Conservation (phyloP, 1,140 invertebrate species). For the Hetaerina americana region DNA sequence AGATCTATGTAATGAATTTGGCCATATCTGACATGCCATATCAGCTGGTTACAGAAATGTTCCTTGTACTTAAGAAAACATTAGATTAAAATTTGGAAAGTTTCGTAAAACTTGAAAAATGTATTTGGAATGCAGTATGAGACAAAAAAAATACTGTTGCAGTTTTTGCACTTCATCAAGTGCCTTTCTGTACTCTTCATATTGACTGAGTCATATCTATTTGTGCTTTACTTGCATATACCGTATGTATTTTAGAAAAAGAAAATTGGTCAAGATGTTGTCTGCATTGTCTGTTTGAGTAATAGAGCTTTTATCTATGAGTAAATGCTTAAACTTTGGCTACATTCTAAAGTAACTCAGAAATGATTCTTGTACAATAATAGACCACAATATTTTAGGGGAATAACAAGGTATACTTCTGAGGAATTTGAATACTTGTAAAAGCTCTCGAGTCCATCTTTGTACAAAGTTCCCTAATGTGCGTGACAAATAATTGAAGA, state of each 20-base stretch:
- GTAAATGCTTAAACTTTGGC: slow-evolving; percentile 1
- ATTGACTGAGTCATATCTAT: slow-evolving; percentile 8
- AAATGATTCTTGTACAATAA: slow-evolving; percentile 7
- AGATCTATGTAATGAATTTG: slow-evolving; percentile 2
- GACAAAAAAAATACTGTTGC: background rate
- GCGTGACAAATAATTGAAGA: background rate
- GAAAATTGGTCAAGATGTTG: slow-evolving; percentile 4
- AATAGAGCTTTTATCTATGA: slow-evolving; percentile 2
- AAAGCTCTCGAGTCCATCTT: background rate
- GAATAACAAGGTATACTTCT: background rate
- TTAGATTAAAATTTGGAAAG: background rate
- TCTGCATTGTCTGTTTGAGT: background rate
- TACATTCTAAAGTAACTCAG: slow-evolving; percentile 8
- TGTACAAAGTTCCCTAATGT: background rate
- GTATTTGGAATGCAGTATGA: background rate
- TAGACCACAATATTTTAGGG: background rate
- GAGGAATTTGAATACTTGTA: background rate
- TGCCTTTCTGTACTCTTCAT: slow-evolving; percentile 8
- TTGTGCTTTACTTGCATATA: slow-evolving; percentile 7
- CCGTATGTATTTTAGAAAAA: slow-evolving; percentile 1
- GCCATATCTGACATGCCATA: slow-evolving; percentile 7
- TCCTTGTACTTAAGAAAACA: slow-evolving; percentile 3
- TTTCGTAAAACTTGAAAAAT: background rate
- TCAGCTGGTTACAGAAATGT: background rate
- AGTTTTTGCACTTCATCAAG: slow-evolving; percentile 4